These are phyloP conservation scores for Idaea dimidiata DNA, from an alignment of 2,888 invertebrate genomes.

Conservation along the genomic window DNA sequence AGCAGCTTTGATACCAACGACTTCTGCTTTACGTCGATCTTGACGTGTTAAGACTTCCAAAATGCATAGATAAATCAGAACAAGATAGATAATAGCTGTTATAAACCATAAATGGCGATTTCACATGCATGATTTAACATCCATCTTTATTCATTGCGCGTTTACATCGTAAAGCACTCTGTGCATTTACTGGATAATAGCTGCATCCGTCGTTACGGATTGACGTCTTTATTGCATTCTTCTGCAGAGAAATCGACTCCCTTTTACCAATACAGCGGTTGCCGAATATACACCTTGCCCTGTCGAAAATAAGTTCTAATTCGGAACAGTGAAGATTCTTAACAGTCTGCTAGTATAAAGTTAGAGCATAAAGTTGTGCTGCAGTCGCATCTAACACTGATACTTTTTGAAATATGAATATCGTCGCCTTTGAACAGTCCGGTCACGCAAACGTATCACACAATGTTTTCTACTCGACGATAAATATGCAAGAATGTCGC, in stretches of 20 bases:
- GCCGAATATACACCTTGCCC: conserved; percentile 16
- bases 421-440: conserved; percentile 48
- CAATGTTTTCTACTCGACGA: conserved; percentile 33
- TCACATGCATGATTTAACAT: conserved; percentile 33
- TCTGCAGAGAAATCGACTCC: conserved; percentile 41
- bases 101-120: conserved; percentile 19
- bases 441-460: conserved; percentile 42
- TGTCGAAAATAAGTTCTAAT: conserved; percentile 12
- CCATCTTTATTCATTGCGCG: conserved; percentile 47
- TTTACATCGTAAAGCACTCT: conserved; percentile 60
- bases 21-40: no score
- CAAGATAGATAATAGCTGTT: no score
- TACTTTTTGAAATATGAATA: conserved; percentile 61
- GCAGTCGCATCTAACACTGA: conserved; percentile 44
- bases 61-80: no score
- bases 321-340: conserved; percentile 10
- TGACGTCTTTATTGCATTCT: conserved; percentile 64
- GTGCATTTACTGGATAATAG: conserved; percentile 56
- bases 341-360: conserved; percentile 10
- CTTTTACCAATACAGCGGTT: conserved; percentile 28
- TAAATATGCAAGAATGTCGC: conserved; percentile 9
- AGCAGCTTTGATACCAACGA: no score
- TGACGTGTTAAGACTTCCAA: no score
- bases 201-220: conserved; percentile 59
- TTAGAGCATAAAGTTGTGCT: conserved; percentile 21